Percentiles rank a stretch among this genome's conserved stretches.
Conservation (phyloP, 2,113 vertebrate species). For the Galbula dea region DNA sequence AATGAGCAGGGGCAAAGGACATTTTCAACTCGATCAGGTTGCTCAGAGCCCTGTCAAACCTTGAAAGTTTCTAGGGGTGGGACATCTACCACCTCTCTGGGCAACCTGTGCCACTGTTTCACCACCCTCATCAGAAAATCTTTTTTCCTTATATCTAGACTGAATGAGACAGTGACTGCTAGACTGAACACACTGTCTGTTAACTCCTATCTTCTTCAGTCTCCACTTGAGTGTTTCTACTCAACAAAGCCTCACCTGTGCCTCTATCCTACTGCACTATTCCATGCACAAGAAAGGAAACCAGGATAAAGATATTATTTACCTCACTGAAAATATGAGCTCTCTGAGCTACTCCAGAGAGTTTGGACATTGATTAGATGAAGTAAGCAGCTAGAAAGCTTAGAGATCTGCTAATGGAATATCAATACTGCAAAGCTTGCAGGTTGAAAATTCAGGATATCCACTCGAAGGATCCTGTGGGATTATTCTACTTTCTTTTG, state of each 20-base stretch:
- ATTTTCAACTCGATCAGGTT: background rate
- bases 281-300: background rate
- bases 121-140: background rate
- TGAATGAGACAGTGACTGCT: background rate
- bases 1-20: background rate
- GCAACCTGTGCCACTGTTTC: background rate
- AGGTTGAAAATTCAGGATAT: background rate
- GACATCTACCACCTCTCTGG: background rate
- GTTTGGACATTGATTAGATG: background rate
- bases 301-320: background rate
- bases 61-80: background rate
- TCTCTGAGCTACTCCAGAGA: constrained; percentile 6
- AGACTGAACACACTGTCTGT: background rate
- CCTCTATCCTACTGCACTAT: background rate
- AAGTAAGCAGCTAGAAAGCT: background rate
- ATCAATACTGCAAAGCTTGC: background rate
- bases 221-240: background rate
- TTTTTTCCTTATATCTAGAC: background rate
- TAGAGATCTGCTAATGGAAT: background rate
- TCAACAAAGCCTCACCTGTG: background rate
- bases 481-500: background rate
- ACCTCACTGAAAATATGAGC: background rate
- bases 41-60: background rate
- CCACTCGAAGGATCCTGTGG: background rate
- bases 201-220: background rate